Evolutionary conservation across 2,113 vertebrate genomes (phyloP).

Genomic region (Noturus placidus): DNA sequence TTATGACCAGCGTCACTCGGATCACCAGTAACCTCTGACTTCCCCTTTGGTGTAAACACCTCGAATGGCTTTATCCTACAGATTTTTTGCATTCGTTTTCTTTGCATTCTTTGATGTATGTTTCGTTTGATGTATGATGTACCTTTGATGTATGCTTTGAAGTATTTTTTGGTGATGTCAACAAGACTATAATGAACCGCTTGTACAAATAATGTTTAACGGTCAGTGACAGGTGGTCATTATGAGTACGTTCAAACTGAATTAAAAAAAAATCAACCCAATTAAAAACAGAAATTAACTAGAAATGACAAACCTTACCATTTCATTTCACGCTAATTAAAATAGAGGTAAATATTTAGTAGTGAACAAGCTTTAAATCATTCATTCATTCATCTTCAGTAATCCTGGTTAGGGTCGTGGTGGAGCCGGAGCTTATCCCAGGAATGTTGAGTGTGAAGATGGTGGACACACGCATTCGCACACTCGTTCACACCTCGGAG

Average conservation of each 20-base stretch:
- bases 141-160: constrained; percentile 8
- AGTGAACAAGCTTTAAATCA: too few species aligned
- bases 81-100: constrained; percentile 3
- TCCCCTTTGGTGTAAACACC: not conserved
- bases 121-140: not conserved
- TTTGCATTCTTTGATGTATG: constrained; percentile 1
- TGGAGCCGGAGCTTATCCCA: not conserved
- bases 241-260: not conserved
- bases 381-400: not conserved
- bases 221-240: not conserved
- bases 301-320: not conserved
- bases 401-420: not conserved
- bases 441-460: too few species aligned
- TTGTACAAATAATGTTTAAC: not conserved
- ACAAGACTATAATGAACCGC: not conserved
- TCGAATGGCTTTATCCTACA: not conserved
- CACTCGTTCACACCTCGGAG: not conserved
- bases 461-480: not conserved
- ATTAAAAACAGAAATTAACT: not conserved
- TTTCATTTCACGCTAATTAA: not conserved
- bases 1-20: not conserved
- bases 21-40: constrained; percentile 2
- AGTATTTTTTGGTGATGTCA: constrained; percentile 1
- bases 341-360: not conserved
- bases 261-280: not conserved